A percentile compares a stretch with the other conserved stretches of the same genome.
phyloP scores from a whole-genome alignment of 2,888 invertebrate genomes.

The Cremastinae sp. region DNA sequence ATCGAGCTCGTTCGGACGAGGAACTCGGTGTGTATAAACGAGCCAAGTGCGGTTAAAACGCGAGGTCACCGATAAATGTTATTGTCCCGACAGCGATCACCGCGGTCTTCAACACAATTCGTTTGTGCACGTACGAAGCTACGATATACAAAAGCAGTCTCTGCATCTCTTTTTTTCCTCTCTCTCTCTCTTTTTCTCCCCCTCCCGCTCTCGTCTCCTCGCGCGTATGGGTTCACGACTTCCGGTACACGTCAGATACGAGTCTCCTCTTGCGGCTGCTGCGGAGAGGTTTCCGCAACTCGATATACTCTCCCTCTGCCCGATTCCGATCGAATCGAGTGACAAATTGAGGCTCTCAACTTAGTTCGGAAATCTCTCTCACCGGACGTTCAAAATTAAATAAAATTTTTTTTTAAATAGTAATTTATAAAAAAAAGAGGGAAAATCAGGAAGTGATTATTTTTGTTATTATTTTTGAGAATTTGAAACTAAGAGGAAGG shows the following conservation, averaged over 20 bases:
- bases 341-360: too few relatives aligned
- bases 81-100: conserved; percentile 73
- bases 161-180: too few relatives aligned
- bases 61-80: conserved; percentile 73
- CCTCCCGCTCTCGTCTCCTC: neutral
- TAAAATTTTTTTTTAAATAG: too few relatives aligned
- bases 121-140: neutral
- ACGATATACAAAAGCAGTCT: conserved; percentile 1
- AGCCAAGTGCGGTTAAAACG: conserved; percentile 65
- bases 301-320: neutral
- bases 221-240: conserved; percentile 62
- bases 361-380: too few relatives aligned
- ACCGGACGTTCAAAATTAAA: too few relatives aligned
- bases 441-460: too few relatives aligned
- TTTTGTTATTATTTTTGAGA: too few relatives aligned
- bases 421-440: too few relatives aligned
- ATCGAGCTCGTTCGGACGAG: conserved; percentile 8
- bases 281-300: conserved; percentile 38
- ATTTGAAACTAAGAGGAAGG: too few relatives aligned
- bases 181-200: neutral
- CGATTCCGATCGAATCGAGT: too few relatives aligned
- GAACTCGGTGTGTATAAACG: conserved; percentile 10
- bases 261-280: conserved; percentile 48
- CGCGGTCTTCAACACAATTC: conserved; percentile 61
- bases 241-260: conserved; percentile 71